These are phyloP conservation scores for Eubasilissa regina DNA, from an alignment of 1,140 invertebrate genomes.

Conservation along the genomic window DNA sequence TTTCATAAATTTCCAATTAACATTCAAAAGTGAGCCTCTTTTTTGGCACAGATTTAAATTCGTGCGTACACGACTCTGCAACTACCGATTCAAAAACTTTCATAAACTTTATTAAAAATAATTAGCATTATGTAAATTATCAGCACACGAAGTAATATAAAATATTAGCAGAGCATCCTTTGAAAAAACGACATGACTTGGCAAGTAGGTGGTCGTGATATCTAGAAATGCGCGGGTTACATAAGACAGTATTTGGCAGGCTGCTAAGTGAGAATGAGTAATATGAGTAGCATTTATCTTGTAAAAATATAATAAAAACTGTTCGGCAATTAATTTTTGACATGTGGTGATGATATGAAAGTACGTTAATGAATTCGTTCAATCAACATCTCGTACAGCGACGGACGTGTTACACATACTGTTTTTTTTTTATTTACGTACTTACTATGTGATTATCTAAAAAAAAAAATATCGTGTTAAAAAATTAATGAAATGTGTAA, in stretches of 20 bases:
- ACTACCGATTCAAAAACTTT: too few relatives aligned
- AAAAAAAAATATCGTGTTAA: neutral
- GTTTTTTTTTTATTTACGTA: too few relatives aligned
- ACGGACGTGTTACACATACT: too few relatives aligned
- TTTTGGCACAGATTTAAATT: too few relatives aligned
- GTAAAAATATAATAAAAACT: neutral
- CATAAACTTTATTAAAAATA: neutral
- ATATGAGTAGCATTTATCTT: constrained; percentile 4
- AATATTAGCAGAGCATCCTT: neutral
- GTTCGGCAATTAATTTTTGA: too few relatives aligned
- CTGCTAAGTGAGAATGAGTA: constrained; percentile 13
- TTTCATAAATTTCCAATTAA: too few relatives aligned
- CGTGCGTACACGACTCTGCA: too few relatives aligned
- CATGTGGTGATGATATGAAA: too few relatives aligned
- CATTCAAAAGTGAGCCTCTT: too few relatives aligned
- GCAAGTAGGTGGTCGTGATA: constrained; percentile 4
- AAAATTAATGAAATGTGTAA: neutral
- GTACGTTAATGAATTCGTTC: too few relatives aligned
- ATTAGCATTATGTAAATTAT: neutral
- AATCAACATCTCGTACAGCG: too few relatives aligned
- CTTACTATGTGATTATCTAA: too few relatives aligned
- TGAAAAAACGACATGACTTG: neutral
- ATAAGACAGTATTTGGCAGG: neutral
- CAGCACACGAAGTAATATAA: neutral
- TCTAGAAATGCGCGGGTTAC: neutral